Evolutionary conservation across 2,113 vertebrate species (phyloP).

Genomic region (Tyrannus savana): DNA sequence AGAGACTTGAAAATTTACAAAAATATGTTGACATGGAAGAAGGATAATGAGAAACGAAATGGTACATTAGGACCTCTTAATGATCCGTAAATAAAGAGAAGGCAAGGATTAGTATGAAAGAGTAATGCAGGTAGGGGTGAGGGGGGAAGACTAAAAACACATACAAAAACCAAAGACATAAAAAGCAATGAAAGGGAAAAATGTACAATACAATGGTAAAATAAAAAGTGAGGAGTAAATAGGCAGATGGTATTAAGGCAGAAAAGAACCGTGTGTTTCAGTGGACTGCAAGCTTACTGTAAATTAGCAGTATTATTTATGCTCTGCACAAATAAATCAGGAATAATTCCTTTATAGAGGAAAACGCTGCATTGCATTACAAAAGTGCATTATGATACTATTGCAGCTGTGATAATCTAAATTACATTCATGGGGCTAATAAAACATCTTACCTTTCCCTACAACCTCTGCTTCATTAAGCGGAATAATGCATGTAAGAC

Average conservation of each 20-base stretch:
- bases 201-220: background rate
- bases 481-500: conserved; percentile 29
- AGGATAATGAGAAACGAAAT: background rate
- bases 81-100: background rate
- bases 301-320: conserved; percentile 10
- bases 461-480: conserved; percentile 33
- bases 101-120: background rate
- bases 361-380: conserved; percentile 11
- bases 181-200: background rate
- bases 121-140: background rate
- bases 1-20: background rate
- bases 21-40: background rate
- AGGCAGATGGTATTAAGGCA: background rate
- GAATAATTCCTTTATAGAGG: background rate
- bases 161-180: background rate
- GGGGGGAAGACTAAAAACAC: background rate
- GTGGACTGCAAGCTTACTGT: background rate
- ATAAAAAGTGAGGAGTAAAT: background rate
- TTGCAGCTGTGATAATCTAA: conserved; percentile 30
- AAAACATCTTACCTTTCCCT: conserved; percentile 20
- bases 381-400: background rate
- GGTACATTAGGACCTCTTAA: background rate
- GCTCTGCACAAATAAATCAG: background rate
- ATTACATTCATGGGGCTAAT: conserved; percentile 40
- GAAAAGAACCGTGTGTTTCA: background rate